A percentile compares a stretch with the other conserved stretches of the same genome.
Evolutionary conservation across 2,113 vertebrate species (phyloP).

Genomic region (Glaucomys volans): DNA sequence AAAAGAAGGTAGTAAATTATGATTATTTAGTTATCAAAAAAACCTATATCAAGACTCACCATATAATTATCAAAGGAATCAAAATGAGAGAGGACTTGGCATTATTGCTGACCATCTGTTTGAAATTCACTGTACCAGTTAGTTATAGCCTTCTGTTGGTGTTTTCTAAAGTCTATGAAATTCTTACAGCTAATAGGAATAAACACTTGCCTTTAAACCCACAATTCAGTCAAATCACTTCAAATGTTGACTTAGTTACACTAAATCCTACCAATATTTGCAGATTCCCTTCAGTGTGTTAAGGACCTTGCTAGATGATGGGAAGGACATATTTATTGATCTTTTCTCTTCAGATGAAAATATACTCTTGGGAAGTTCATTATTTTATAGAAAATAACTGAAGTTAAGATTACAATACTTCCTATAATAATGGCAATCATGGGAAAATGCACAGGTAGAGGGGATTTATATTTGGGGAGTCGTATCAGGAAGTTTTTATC

Average conservation of each 20-base stretch:
- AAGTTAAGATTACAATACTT: background rate
- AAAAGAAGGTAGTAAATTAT: background rate
- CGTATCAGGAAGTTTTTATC: background rate
- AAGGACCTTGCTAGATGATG: background rate
- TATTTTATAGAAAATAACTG: background rate
- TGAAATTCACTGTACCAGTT: slow-evolving; percentile 33
- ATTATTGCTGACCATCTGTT: slow-evolving; percentile 20
- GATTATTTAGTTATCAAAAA: slow-evolving; percentile 37
- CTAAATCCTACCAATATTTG: slow-evolving; percentile 27
- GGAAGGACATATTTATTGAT: background rate
- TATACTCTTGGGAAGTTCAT: background rate
- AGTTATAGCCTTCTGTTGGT: background rate
- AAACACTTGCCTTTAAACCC: background rate
- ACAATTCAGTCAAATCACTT: background rate
- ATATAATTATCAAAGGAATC: slow-evolving; percentile 38
- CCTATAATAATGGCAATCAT: background rate
- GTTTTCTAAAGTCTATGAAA: background rate
- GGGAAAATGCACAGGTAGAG: background rate
- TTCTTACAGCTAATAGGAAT: background rate
- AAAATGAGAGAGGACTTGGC: background rate
- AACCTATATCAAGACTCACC: background rate
- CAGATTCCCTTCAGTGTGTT: background rate
- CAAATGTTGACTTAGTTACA: background rate
- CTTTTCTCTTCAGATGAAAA: background rate
- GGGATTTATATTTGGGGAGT: background rate